Conservation (phyloP, 2,888 invertebrate species). For the Eristalis pertinax region DNA sequence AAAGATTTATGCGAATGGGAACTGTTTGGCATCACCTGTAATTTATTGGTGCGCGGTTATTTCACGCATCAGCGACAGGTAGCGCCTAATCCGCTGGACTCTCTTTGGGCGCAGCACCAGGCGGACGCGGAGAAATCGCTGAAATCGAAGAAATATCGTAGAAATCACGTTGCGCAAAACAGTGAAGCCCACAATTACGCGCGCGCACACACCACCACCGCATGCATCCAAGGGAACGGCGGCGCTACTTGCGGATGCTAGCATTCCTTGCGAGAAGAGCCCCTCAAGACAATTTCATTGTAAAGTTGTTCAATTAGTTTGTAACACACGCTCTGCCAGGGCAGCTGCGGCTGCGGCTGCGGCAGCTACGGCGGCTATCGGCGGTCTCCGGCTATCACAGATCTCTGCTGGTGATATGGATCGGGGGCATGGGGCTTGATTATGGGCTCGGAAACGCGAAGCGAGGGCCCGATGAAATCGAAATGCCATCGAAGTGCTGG, state of each 20-base stretch:
- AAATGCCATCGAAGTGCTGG: slow-evolving; percentile 35
- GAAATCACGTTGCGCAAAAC: slow-evolving; percentile 19
- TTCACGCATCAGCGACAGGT: slow-evolving; percentile 68
- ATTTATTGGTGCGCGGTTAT: slow-evolving; percentile 63
- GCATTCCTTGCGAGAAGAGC: slow-evolving; percentile 5
- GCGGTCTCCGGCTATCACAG: slow-evolving; percentile 13
- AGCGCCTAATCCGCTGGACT: slow-evolving; percentile 54
- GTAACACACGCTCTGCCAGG: slow-evolving; percentile 14
- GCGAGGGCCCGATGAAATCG: slow-evolving; percentile 49
- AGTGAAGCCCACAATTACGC: slow-evolving; percentile 57
- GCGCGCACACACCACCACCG: slow-evolving; percentile 10
- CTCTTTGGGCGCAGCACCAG: not conserved
- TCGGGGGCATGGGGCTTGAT: slow-evolving; percentile 47
- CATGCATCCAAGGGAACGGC: slow-evolving; percentile 42
- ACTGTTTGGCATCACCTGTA: slow-evolving; percentile 71
- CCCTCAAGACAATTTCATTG: slow-evolving; percentile 49
- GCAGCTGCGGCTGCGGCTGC: not conserved
- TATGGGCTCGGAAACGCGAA: slow-evolving; percentile 22
- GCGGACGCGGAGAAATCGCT: not conserved
- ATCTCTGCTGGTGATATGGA: slow-evolving; percentile 40
- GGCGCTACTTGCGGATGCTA: slow-evolving; percentile 15
- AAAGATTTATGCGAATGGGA: slow-evolving; percentile 70
- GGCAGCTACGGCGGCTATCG: not conserved
- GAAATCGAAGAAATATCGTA: not conserved
- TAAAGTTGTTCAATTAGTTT: slow-evolving; percentile 60